Conservation (phyloP, 2,888 invertebrate species). For the Unio delphinus region DNA sequence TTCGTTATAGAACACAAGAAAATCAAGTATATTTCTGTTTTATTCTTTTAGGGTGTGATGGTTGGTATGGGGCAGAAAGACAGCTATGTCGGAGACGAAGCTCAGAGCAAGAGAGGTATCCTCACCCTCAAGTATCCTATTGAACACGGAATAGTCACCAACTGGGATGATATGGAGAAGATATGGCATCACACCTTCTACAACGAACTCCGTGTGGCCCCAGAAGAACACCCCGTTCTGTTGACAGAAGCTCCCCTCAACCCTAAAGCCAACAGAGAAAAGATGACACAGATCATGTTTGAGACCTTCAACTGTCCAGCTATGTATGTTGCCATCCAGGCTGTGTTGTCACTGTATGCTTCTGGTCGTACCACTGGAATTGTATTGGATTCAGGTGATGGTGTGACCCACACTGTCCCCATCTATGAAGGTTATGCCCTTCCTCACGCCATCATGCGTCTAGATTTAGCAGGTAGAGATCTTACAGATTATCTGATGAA, state of each 20-base stretch:
- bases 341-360: constrained; percentile 92
- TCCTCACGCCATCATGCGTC: constrained; percentile 95
- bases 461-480: constrained; percentile 96
- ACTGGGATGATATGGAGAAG: constrained; percentile 68
- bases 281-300: constrained; percentile 73
- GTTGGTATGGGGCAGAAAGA: background rate
- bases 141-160: constrained; percentile 63
- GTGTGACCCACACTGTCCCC: constrained; percentile 95
- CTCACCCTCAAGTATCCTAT: constrained; percentile 12
- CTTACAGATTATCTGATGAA: constrained; percentile 98
- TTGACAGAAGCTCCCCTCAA: constrained; percentile 82
- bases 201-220: constrained; percentile 66
- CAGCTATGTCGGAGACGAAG: constrained; percentile 2
- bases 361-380: constrained; percentile 98
- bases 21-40: too few relatives aligned
- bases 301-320: constrained; percentile 81
- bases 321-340: constrained; percentile 83
- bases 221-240: constrained; percentile 13
- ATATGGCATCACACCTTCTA: constrained; percentile 70
- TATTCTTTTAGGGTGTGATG: too few relatives aligned
- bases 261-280: constrained; percentile 84
- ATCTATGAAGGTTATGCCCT: constrained; percentile 95
- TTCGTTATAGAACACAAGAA: too few relatives aligned
- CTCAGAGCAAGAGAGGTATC: background rate
- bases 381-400: constrained; percentile 75